A percentile compares a stretch with the other conserved stretches of the same genome.
Evolutionary conservation across 1,140 invertebrate genomes (phyloP).

Genomic region (Conopomorpha cramerella): DNA sequence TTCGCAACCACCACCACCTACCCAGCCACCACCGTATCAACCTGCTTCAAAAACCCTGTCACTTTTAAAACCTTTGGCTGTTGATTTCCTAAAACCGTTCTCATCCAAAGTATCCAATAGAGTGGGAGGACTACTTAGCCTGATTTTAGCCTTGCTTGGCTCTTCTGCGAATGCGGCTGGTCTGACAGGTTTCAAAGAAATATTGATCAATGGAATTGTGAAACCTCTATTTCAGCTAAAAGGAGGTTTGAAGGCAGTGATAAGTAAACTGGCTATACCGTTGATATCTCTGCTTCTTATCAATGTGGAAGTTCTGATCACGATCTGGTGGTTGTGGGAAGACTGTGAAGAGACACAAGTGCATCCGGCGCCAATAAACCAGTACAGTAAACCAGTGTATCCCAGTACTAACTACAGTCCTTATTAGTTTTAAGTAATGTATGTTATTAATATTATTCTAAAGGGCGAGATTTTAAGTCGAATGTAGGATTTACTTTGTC

Average conservation of each 20-base stretch:
- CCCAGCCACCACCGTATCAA: too few relatives aligned
- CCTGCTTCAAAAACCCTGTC: too few relatives aligned
- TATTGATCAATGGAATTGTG: constrained; percentile 33
- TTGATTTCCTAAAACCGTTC: constrained; percentile 17
- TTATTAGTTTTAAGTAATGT: too few relatives aligned
- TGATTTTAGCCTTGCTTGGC: constrained; percentile 24
- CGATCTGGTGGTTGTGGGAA: constrained; percentile 52
- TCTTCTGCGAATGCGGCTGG: constrained; percentile 19
- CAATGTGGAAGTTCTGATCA: constrained; percentile 39
- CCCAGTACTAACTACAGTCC: constrained; percentile 3
- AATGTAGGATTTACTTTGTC: too few relatives aligned
- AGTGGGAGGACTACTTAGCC: constrained; percentile 24
- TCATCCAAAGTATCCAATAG: constrained; percentile 22
- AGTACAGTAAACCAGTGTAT: constrained; percentile 5
- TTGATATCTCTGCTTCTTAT: constrained; percentile 33
- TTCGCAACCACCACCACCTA: too few relatives aligned
- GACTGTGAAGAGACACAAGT: constrained; percentile 18
- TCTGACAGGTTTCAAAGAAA: constrained; percentile 30
- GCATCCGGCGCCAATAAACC: constrained; percentile 4
- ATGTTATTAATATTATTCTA: too few relatives aligned
- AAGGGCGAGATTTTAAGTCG: too few relatives aligned
- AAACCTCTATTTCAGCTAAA: constrained; percentile 30
- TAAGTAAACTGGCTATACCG: constrained; percentile 38
- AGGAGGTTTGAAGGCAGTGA: constrained; percentile 32
- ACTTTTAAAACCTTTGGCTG: constrained; percentile 8